Evolutionary conservation across 2,888 invertebrate species (phyloP), one percentile per base, ranked within the genome.

Genomic region (Tricholauxania praeusta): DNA sequence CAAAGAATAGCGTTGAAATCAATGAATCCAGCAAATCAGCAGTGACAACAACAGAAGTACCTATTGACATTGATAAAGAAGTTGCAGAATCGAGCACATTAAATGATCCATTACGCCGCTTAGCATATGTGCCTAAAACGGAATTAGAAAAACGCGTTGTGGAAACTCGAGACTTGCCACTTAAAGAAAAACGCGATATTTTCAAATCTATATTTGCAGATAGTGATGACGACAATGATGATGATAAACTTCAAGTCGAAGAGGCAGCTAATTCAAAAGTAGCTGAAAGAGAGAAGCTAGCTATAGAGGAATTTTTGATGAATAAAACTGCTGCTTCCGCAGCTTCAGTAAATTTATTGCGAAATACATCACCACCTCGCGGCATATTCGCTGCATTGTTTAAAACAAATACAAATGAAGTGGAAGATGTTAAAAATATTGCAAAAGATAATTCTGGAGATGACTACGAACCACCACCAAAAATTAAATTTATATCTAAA

Each of bases 171-270:
- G 75, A 84, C 63, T 85, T 84, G 72, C 88, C 89, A 59, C 87
- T 89, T 22, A 89, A 89, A 22, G 89, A 92, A 64, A 92, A 92
- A 79, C 89, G 90, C 74, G 97, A 97, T 86, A 88, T 98, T 5
- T 98, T 96, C 82, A 95, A 95, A 86, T 93, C 96, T 0, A 95
- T 98, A 80, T 98, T 98, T 83, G 89, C 94, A 39, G 94, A 94
- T 74, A 93, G 93, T 81, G 94, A 93, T 79, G 90, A 90, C 15
- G 92, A 28, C 28, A 28, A 92, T 67, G 88, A 89, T 4, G 89
- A 90, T 3, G 91, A 92, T 55, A 88, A 88, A 2, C 69, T 72
- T 15, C 22, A 47, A 12, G 84, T 85, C 22, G 49, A 72, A 0
- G 12, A 65, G 12, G 14, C n/a, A 57, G 28, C 71, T 15, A 60